phyloP scores from a whole-genome alignment of 2,888 invertebrate genomes.

The Ptilodon capucinus region DNA sequence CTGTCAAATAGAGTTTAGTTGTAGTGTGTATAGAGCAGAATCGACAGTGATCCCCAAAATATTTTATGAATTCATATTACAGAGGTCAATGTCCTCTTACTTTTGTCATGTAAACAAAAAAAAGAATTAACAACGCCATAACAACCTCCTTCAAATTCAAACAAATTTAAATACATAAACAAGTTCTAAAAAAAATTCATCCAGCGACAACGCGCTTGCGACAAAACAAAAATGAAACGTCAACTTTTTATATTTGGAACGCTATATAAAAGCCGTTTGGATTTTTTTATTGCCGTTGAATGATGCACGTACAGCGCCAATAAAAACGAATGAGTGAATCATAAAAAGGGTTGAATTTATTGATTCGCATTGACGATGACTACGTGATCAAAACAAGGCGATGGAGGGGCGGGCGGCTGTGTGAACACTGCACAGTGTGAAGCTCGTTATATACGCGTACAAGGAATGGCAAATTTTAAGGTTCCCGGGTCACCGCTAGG shows the following conservation, averaged over 20 bases:
- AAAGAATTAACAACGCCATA: conserved; percentile 10
- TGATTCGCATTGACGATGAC: conserved; percentile 74
- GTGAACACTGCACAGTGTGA: background rate
- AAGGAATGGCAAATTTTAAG: too few species aligned
- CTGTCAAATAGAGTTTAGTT: too few species aligned
- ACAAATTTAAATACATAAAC: conserved; percentile 30
- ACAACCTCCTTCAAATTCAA: conserved; percentile 3
- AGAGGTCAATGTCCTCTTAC: too few species aligned
- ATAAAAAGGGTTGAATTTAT: conserved; percentile 80
- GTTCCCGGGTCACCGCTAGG: too few species aligned
- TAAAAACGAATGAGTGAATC: conserved; percentile 76
- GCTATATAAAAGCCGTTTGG: conserved; percentile 62
- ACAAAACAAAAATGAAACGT: conserved; percentile 43
- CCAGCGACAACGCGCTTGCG: conserved; percentile 28
- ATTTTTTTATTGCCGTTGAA: conserved; percentile 69
- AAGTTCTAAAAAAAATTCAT: conserved; percentile 35
- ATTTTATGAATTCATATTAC: too few species aligned
- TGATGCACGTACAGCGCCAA: conserved; percentile 72
- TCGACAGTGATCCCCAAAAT: too few species aligned
- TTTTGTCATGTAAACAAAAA: too few species aligned
- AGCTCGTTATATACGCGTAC: too few species aligned
- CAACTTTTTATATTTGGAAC: conserved; percentile 56
- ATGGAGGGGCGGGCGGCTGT: conserved; percentile 6
- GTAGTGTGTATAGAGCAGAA: too few species aligned
- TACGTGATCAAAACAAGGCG: conserved; percentile 35